Evolutionary conservation across 2,888 invertebrate species (phyloP).

Genomic region (Pristionchus arcanus): DNA sequence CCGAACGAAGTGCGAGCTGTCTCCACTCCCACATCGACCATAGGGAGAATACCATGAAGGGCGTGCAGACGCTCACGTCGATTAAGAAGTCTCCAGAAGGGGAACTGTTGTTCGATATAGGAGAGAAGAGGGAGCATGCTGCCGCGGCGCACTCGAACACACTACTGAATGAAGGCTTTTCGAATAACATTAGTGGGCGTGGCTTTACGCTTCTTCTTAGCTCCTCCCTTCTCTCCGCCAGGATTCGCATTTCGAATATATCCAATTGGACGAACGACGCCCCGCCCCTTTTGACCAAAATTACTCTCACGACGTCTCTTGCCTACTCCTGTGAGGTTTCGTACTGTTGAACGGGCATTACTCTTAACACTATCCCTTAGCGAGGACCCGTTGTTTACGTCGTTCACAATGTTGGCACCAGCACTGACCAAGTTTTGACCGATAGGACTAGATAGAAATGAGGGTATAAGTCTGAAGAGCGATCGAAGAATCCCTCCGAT

Average conservation of each 20-base stretch:
- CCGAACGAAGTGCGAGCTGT: not conserved
- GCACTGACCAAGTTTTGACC: not conserved
- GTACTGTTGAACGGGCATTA: not conserved
- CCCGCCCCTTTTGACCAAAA: not conserved
- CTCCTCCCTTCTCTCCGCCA: not conserved
- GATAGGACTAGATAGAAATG: not conserved
- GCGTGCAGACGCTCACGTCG: not conserved
- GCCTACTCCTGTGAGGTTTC: conserved; percentile 3
- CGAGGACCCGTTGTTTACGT: not conserved
- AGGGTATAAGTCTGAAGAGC: not conserved
- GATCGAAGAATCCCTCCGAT: not conserved
- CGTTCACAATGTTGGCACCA: not conserved
- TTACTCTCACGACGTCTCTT: not conserved
- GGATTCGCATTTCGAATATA: not conserved
- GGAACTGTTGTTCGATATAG: not conserved
- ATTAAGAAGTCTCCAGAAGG: not conserved
- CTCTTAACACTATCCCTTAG: conserved; percentile 4
- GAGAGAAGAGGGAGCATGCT: not conserved
- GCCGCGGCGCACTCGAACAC: not conserved
- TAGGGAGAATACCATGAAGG: not conserved
- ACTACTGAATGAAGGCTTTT: conserved; percentile 5
- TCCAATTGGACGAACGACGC: not conserved
- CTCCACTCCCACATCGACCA: not conserved
- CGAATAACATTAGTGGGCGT: not conserved
- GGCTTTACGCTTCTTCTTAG: not conserved